phyloP scores from a whole-genome alignment of 2,888 invertebrate species.

The Lepidocyrtoides sp. region DNA sequence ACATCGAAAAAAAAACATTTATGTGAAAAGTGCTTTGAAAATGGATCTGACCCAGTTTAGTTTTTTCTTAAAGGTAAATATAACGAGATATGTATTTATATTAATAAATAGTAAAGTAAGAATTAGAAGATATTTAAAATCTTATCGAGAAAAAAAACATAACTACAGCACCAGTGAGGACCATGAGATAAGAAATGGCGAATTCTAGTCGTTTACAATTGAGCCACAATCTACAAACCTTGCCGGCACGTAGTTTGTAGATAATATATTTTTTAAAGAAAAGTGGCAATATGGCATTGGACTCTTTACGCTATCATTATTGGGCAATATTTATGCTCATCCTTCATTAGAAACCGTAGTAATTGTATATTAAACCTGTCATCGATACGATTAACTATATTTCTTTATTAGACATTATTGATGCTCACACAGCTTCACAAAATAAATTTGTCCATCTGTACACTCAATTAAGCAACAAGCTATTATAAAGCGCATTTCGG shows the following conservation, averaged over 20 bases:
- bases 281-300: neutral
- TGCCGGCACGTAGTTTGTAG: neutral
- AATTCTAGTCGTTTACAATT: too few species aligned
- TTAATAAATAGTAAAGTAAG: neutral
- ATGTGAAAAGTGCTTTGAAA: neutral
- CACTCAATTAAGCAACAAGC: constrained; percentile 4
- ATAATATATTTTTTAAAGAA: neutral
- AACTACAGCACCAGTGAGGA: neutral
- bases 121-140: neutral
- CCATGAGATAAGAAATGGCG: neutral
- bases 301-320: neutral
- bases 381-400: neutral
- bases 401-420: neutral
- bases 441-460: constrained; percentile 13
- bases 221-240: neutral
- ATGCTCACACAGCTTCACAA: neutral
- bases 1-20: neutral
- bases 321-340: neutral
- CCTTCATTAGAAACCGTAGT: neutral
- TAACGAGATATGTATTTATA: neutral
- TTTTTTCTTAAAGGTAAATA: neutral
- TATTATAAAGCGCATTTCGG: neutral
- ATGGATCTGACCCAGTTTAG: neutral
- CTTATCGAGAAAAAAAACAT: neutral
- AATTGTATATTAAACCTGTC: constrained; percentile 9